Evolutionary conservation across 1,140 invertebrate species (phyloP).

Genomic region (Pentalonia nigronervosa): DNA sequence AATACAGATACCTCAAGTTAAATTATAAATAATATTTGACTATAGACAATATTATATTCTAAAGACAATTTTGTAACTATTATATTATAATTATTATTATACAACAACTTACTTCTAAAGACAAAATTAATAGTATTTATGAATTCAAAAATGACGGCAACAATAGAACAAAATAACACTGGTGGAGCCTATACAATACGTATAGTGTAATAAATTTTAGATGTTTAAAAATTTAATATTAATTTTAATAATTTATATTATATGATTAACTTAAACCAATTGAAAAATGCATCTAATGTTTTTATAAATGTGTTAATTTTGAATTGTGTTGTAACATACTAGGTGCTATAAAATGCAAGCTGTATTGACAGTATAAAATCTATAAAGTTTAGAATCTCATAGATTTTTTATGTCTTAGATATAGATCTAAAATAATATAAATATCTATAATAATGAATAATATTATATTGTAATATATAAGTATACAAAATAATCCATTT

Average conservation of each 20-base stretch:
- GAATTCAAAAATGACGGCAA: not conserved
- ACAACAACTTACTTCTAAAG: not conserved
- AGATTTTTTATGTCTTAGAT: too few relatives aligned
- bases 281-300: not conserved
- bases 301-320: slow-evolving; percentile 19
- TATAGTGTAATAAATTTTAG: not conserved
- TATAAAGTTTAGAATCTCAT: too few relatives aligned
- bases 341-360: not conserved
- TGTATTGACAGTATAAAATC: too few relatives aligned
- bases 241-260: slow-evolving; percentile 19
- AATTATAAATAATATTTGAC: not conserved
- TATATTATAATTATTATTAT: not conserved
- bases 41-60: not conserved
- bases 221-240: slow-evolving; percentile 19
- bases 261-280: not conserved
- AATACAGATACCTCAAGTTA: not conserved
- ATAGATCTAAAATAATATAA: too few relatives aligned
- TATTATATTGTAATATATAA: too few relatives aligned
- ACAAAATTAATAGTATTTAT: not conserved
- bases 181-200: too few relatives aligned
- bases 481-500: too few relatives aligned
- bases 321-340: not conserved
- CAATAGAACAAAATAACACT: not conserved
- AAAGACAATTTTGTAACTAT: not conserved
- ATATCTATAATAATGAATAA: too few relatives aligned